Conservation (phyloP, 2,888 invertebrate species). For the Polietes domitor region DNA sequence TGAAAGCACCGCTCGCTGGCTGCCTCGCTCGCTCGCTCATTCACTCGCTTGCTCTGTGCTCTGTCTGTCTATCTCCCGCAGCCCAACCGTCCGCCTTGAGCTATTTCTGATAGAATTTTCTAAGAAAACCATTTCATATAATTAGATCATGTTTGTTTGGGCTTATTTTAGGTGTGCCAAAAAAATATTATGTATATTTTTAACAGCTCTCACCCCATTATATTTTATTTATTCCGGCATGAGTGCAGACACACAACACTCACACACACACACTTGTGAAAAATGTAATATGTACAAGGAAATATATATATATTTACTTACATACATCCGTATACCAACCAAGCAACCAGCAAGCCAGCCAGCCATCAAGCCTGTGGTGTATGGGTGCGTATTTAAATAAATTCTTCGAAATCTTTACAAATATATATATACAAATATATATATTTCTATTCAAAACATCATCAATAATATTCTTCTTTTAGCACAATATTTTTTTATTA, state of each 20-base stretch:
- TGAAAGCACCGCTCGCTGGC: not conserved
- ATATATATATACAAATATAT: not conserved
- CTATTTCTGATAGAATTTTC: constrained; percentile 47
- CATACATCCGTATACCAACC: too few species aligned
- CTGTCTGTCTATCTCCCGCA: too few species aligned
- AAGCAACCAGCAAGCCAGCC: too few species aligned
- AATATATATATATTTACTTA: too few species aligned
- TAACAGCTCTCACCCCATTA: too few species aligned
- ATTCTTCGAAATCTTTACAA: constrained; percentile 21
- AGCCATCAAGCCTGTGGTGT: too few species aligned
- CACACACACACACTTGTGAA: too few species aligned
- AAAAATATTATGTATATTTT: not conserved
- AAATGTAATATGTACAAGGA: too few species aligned
- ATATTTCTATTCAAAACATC: not conserved
- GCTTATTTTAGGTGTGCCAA: constrained; percentile 20
- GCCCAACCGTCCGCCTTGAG: not conserved
- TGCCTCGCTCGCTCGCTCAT: not conserved
- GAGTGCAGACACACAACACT: too few species aligned
- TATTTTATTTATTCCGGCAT: too few species aligned
- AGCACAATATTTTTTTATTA: not conserved
- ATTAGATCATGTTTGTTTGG: constrained; percentile 40
- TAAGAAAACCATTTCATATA: constrained; percentile 46
- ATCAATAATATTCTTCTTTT: not conserved
- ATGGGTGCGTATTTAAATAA: not conserved
- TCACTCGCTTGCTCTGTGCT: too few species aligned